A percentile compares a stretch with the other conserved stretches of the same genome.
Evolutionary conservation across 2,113 vertebrate genomes (phyloP).

Genomic region (Corvus cornix): DNA sequence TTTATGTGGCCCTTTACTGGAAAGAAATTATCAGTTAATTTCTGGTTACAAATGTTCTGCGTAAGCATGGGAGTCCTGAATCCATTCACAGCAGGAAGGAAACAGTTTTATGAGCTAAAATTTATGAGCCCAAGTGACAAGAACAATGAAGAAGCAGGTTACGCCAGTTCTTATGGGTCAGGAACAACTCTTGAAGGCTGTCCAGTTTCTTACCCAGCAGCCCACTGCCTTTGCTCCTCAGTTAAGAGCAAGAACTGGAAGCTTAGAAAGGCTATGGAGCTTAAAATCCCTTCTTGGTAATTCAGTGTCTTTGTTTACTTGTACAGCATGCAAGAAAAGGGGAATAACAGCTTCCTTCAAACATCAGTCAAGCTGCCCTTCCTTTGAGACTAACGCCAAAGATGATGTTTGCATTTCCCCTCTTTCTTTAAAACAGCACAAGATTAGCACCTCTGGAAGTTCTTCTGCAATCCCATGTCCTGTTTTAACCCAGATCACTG

Average conservation of each 20-base stretch:
- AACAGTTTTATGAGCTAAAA: slow-evolving; percentile 9
- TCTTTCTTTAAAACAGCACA: neutral
- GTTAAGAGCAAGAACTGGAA: neutral
- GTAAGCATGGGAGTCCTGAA: neutral
- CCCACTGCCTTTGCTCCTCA: neutral
- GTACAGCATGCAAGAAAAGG: neutral
- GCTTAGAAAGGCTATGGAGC: neutral
- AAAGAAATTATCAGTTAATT: neutral
- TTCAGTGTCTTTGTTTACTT: neutral
- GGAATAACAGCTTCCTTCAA: neutral
- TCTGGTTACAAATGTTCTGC: neutral
- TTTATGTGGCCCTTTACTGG: neutral
- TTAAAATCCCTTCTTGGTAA: neutral
- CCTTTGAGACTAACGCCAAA: neutral
- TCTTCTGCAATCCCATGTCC: neutral
- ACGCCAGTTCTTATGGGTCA: neutral
- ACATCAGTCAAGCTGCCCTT: neutral
- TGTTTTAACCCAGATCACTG: neutral
- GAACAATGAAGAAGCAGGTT: neutral
- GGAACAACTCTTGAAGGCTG: neutral
- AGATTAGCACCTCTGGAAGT: neutral
- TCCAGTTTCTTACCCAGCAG: neutral
- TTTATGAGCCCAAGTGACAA: neutral
- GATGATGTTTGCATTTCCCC: fast-evolving
- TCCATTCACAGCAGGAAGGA: neutral